Conservation (phyloP, 2,888 invertebrate species). For the Ectropis crepuscularia region DNA sequence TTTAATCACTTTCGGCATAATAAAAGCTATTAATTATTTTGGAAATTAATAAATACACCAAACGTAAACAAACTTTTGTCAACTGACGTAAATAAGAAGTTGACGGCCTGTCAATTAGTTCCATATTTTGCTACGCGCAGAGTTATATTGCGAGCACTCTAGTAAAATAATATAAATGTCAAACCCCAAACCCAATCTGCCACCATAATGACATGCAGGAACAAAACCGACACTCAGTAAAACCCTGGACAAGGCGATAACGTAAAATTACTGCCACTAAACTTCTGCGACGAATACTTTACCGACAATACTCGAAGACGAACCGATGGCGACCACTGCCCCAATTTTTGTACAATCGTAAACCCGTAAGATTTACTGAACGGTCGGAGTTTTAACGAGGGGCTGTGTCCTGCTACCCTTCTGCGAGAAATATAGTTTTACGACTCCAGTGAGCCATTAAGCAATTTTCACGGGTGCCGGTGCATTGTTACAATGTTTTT, state of each 20-base stretch:
- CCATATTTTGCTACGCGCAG: no score
- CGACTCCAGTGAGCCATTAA: constrained; percentile 72
- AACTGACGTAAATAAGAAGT: no score
- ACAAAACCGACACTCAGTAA: constrained; percentile 44
- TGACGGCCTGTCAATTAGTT: no score
- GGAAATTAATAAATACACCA: no score
- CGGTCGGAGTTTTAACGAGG: constrained; percentile 78
- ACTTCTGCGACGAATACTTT: constrained; percentile 40
- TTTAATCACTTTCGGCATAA: no score
- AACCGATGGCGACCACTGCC: constrained; percentile 49
- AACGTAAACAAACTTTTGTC: no score
- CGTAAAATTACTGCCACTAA: constrained; percentile 45
- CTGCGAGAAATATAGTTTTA: constrained; percentile 74
- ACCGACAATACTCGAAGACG: constrained; percentile 42
- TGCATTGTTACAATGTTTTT: constrained; percentile 46
- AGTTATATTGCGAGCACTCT: no score
- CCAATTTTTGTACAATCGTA: constrained; percentile 79
- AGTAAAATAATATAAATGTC: no score
- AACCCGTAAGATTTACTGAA: constrained; percentile 79
- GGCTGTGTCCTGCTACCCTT: constrained; percentile 55
- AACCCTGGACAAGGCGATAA: constrained; percentile 41
- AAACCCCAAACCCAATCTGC: constrained; percentile 23
- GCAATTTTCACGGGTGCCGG: constrained; percentile 47
- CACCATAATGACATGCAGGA: constrained; percentile 43
- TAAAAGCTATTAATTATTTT: no score